A percentile compares a stretch with the other conserved stretches of the same genome.
Conservation (phyloP, 2,888 invertebrate species). For the Neoaliturus tenellus region DNA sequence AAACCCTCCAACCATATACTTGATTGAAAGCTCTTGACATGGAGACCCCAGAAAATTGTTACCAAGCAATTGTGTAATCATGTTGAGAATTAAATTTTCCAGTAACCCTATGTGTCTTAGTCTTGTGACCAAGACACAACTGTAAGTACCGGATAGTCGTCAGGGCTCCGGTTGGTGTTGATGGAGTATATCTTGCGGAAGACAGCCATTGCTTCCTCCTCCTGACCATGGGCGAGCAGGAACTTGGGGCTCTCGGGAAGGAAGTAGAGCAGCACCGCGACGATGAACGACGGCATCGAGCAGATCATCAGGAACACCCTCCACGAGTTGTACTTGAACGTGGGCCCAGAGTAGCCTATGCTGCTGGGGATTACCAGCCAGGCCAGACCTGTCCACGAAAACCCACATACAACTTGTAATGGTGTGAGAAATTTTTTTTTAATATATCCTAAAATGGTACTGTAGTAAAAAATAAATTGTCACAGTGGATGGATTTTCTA, state of each 20-base stretch:
- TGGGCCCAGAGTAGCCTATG: conserved; percentile 80
- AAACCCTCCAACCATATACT: too few relatives aligned
- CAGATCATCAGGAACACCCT: conserved; percentile 92
- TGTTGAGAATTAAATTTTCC: too few relatives aligned
- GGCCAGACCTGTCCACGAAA: conserved; percentile 73
- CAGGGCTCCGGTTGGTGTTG: conserved; percentile 86
- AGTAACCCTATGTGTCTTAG: too few relatives aligned
- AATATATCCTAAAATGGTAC: too few relatives aligned
- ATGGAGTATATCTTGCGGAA: conserved; percentile 88
- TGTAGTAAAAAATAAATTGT: too few relatives aligned
- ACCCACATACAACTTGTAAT: too few relatives aligned
- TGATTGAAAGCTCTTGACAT: too few relatives aligned
- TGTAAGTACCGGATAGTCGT: conserved; percentile 87
- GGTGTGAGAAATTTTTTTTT: too few relatives aligned
- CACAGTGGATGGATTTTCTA: too few relatives aligned
- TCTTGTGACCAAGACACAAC: too few relatives aligned
- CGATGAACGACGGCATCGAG: conserved; percentile 91
- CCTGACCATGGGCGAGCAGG: conserved; percentile 85
- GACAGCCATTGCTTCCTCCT: conserved; percentile 87
- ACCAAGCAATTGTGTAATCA: too few relatives aligned
- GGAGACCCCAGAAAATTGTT: too few relatives aligned
- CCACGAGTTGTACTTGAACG: conserved; percentile 93
- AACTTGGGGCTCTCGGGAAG: conserved; percentile 96
- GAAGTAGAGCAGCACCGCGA: conserved; percentile 87
- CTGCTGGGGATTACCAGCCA: conserved; percentile 77